Base-by-base conservation (phyloP, 2,888 invertebrate genomes). In the Drosophila vallismaia region DNA sequence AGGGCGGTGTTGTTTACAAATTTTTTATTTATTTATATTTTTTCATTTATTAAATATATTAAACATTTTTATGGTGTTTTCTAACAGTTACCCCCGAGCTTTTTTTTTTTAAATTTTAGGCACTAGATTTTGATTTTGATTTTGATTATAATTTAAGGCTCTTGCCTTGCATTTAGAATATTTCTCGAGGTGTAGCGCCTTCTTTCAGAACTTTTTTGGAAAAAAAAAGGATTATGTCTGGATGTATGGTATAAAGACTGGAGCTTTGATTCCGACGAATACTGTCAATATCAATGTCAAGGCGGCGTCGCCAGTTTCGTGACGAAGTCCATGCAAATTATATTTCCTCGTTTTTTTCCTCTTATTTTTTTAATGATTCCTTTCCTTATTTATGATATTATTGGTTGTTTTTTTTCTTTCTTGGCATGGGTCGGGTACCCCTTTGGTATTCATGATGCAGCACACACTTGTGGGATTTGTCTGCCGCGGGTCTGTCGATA, bases 401-500 rank as follows among this genome's bases (percentile, higher is more conserved):
- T 31, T 1, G 9, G 3, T 3, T 29, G 3, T 31, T 6, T 6
- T 10, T 26, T 12, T 33, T 53, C n/a, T 28, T 38, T 31, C 24
- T 14, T 40, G 8, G n/a, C n/a, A 24, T 8, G 8, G 49, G 28
- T 7, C 31, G 19, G 19, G 19, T 19, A 10, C 44, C 29, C 50
- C 46, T 40, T 88, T 86, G 55, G 72, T 69, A 82, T 78, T 81
- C 82, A 82, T 82, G 82, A 73, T 87, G 71, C 58, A 59, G 87
- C 82, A 82, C 82, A 85, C 82, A 78, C 87, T 83, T 75, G 86
- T 77, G 77, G 74, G 77, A 87, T 85, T 87, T 83, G 79, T 77
- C 64, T 74, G 74, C 12, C 28, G 8, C 42, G 10, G 19, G 49
- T 14, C 33, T n/a, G 9, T 46, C 40, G 28, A 19, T 28, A 12